Conservation (phyloP, 2,888 invertebrate genomes). For the Aspidiotus rigidus region DNA sequence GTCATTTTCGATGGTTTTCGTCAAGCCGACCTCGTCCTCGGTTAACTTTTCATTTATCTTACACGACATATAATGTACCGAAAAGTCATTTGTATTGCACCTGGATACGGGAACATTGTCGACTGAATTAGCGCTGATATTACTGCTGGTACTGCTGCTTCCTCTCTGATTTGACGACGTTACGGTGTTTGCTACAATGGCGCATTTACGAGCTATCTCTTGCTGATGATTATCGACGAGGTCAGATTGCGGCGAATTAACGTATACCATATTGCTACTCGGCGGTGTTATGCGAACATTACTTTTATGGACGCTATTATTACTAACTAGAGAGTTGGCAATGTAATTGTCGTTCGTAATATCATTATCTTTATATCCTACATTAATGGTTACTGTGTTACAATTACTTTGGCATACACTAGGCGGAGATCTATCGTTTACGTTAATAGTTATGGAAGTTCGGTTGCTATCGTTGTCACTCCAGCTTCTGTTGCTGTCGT, state of each 20-base stretch:
- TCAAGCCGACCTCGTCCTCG: constrained; percentile 31
- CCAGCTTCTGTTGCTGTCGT: not conserved
- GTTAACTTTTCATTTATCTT: constrained; percentile 20
- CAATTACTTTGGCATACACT: constrained; percentile 12
- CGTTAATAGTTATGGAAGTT: constrained; percentile 20
- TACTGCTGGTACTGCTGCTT: not conserved
- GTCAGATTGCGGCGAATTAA: constrained; percentile 5
- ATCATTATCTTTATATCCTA: constrained; percentile 16
- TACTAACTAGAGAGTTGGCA: not conserved
- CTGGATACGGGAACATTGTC: constrained; percentile 24
- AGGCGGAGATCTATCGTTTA: constrained; percentile 18
- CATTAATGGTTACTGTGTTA: constrained; percentile 24
- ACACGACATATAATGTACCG: constrained; percentile 36
- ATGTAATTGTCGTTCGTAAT: not conserved
- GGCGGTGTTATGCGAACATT: constrained; percentile 9
- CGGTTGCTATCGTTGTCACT: not conserved
- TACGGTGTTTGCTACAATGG: constrained; percentile 33
- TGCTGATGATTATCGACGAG: constrained; percentile 48
- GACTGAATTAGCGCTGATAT: not conserved
- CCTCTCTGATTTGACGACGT: not conserved
- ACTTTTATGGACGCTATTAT: constrained; percentile 8
- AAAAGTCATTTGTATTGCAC: constrained; percentile 32
- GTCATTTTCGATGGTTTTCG: constrained; percentile 52
- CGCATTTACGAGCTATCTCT: not conserved
- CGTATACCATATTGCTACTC: constrained; percentile 3